Evolutionary conservation across 1,140 invertebrate species (phyloP), one percentile per base, ranked within the genome.

Genomic region (Apolygus lucorum): DNA sequence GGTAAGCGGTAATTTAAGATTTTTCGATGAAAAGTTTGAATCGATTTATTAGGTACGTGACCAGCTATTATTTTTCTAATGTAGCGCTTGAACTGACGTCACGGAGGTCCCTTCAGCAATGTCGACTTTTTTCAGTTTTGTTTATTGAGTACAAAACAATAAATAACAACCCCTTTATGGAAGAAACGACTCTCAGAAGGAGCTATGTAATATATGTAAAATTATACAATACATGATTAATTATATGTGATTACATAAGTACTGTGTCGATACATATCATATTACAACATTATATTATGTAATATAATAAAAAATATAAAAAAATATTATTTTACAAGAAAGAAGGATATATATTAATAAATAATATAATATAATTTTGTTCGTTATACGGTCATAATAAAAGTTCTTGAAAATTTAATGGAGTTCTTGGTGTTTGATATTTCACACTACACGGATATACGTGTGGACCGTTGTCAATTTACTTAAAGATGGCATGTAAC

Each of bases 201-300:
- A 69, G 68, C 62, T 69, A 69, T 69, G 68, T 69, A 69, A 63
- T 28, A 63, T 69, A 69, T 69, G 68, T 69, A 69, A 63, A 69
- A 63, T 69, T 69, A 69, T 69, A 26, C 22, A 4, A 4, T 14
- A 59, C 4, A 17, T 17, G 22, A 59, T 59, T 14, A 24, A 65
- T 28, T 27, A 65, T 65, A 63, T 69, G 62, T 69, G 62, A 69
- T 69, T 69, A 69, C 68, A 54, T 34, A 26, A 52, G 68, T 69
- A 69, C 68, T 69, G 68, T 69, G 68, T 69, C 62, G 68, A 69
- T 69, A 69, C 68, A 69, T 69, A 69, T 69, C 68, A 69, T 69
- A 69, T 27, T 17, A 59, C 21, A 52, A 64, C 62, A 69, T 69
- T 28, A 54, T 59, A 54, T 59, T 24, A 59, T 59, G 54, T 59